A percentile compares a stretch with the other conserved stretches of the same genome.
Conservation (phyloP, 1,140 invertebrate species). For the Hylaeus volcanicus region DNA sequence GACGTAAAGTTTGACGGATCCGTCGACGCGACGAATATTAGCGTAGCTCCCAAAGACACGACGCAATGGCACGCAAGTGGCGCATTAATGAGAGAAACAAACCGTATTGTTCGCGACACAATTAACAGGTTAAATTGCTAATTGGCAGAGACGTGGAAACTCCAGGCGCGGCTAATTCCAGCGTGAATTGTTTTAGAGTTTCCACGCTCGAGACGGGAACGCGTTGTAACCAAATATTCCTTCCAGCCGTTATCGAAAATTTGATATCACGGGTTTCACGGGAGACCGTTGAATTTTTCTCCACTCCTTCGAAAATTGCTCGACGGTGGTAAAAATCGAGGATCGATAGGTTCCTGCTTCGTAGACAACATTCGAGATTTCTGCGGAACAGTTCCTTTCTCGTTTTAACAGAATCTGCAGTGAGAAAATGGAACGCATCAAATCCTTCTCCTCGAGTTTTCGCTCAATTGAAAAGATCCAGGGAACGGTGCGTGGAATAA, state of each 20-base stretch:
- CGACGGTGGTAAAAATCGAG: conserved; percentile 21
- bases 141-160: conserved; percentile 13
- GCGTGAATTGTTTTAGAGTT: conserved; percentile 31
- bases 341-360: conserved; percentile 33
- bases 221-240: conserved; percentile 26
- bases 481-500: neutral
- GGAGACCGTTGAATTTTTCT: conserved; percentile 21
- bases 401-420: conserved; percentile 19
- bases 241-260: neutral
- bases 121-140: conserved; percentile 44
- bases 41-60: conserved; percentile 25
- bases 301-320: conserved; percentile 12
- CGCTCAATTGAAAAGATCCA: neutral
- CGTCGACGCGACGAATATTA: conserved; percentile 45
- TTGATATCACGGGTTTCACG: conserved; percentile 5
- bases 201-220: neutral
- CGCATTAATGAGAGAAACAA: conserved; percentile 57
- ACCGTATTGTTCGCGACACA: conserved; percentile 33
- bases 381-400: neutral
- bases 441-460: conserved; percentile 4
- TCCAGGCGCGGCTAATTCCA: conserved; percentile 28
- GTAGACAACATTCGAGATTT: conserved; percentile 37
- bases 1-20: conserved; percentile 51
- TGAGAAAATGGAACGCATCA: conserved; percentile 21
- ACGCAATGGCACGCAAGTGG: conserved; percentile 16